Percentiles rank a stretch among this genome's conserved stretches.
Conservation (phyloP, 2,888 invertebrate species). For the Teleogryllus oceanicus region DNA sequence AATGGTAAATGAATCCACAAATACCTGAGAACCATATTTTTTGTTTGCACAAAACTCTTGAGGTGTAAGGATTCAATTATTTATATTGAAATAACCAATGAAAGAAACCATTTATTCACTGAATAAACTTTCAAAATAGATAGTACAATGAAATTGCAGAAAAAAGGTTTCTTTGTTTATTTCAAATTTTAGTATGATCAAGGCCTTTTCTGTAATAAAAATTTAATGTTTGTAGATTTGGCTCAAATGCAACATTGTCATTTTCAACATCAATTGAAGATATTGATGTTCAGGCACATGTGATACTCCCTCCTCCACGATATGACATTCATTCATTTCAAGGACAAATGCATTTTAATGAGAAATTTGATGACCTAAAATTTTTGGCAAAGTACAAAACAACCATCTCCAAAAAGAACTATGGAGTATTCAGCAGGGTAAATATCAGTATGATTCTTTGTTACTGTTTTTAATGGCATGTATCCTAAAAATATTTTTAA, state of each 20-base stretch:
- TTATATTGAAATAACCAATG: no score
- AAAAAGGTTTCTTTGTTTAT: neutral
- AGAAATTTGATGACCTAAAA: constrained; percentile 37
- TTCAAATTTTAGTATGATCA: no score
- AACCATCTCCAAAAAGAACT: constrained; percentile 25
- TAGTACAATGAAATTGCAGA: neutral
- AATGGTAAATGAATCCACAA: no score
- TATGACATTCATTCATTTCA: constrained; percentile 58
- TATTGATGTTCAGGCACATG: constrained; percentile 54
- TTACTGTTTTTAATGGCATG: neutral
- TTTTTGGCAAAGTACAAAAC: constrained; percentile 39
- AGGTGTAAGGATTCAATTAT: no score
- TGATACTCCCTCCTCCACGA: constrained; percentile 61
- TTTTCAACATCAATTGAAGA: constrained; percentile 48
- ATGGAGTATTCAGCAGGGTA: constrained; percentile 27
- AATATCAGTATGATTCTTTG: neutral
- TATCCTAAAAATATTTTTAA: neutral
- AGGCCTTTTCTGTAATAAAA: neutral
- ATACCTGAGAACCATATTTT: no score
- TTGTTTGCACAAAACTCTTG: no score
- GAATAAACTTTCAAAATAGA: neutral
- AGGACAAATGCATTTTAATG: constrained; percentile 37
- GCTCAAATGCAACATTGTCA: constrained; percentile 57
- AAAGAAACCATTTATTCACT: no score
- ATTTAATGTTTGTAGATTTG: constrained; percentile 46